phyloP scores from a whole-genome alignment of 2,113 vertebrate species.

The Petrocephalus zakoni region DNA sequence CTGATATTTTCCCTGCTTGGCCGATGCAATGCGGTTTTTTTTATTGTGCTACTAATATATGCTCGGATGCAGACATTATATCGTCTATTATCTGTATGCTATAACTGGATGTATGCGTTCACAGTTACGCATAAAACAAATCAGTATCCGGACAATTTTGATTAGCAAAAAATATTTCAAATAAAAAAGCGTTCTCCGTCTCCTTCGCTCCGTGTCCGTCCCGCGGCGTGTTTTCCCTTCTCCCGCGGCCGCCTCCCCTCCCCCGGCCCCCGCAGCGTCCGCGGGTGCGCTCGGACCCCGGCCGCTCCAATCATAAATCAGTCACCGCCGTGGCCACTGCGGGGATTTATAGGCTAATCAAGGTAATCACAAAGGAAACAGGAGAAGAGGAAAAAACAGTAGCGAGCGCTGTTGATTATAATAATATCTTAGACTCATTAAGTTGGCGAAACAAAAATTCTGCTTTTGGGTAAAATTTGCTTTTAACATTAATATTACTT shows the following conservation, averaged over 20 bases:
- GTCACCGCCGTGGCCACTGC: not conserved
- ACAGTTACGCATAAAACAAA: not conserved
- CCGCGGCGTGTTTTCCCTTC: not conserved
- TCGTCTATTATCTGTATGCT: not conserved
- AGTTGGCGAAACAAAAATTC: not conserved
- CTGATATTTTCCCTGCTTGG: not conserved
- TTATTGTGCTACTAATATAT: not conserved
- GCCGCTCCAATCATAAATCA: not conserved
- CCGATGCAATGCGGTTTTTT: not conserved
- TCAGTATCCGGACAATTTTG: not conserved
- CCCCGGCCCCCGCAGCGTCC: not conserved
- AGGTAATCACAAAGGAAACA: not conserved
- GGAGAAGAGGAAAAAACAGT: not conserved
- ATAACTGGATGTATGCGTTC: not conserved
- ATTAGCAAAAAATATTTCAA: not conserved
- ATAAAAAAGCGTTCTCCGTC: not conserved
- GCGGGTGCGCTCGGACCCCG: no score
- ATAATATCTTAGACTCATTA: not conserved
- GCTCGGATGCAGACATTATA: no score
- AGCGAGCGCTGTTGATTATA: not conserved
- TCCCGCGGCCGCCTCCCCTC: not conserved
- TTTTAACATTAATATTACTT: not conserved
- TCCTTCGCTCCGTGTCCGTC: not conserved
- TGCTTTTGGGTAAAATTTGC: not conserved
- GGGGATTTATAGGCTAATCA: not conserved